Evolutionary conservation across 2,113 vertebrate genomes (phyloP).

Genomic region (Prietella phreatophila): DNA sequence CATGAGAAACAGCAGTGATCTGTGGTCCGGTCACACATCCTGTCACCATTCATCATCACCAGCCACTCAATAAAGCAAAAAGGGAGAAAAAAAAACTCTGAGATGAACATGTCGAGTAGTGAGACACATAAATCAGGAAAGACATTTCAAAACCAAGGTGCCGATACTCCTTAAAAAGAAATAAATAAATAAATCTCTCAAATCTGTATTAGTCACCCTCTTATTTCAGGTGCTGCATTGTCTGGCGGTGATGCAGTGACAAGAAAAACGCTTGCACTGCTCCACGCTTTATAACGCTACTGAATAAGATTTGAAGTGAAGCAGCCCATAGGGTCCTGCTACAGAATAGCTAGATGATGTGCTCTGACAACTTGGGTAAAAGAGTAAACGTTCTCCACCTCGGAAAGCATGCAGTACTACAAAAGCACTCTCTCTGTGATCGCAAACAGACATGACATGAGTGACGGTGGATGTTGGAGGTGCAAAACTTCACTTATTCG

Average conservation of each 20-base stretch:
- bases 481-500: neutral
- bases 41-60: constrained; percentile 58
- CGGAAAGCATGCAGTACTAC: neutral
- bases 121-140: neutral
- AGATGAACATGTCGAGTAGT: neutral
- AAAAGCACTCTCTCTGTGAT: neutral
- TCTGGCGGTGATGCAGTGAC: neutral
- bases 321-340: constrained; percentile 17
- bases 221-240: neutral
- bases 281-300: neutral
- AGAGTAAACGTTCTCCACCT: constrained; percentile 22
- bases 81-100: constrained; percentile 53
- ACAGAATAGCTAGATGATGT: neutral
- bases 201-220: neutral
- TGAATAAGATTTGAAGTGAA: constrained; percentile 16
- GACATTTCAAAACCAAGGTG: neutral
- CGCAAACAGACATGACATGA: neutral
- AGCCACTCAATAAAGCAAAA: constrained; percentile 13
- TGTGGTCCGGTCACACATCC: constrained; percentile 56
- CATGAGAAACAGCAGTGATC: constrained; percentile 58
- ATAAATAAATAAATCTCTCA: constrained; percentile 3
- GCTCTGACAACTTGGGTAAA: constrained; percentile 4
- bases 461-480: neutral
- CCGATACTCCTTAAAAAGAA: constrained; percentile 3
- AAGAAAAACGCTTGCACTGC: neutral